Conservation (phyloP, 2,888 invertebrate species). For the Phyto melanocephala region DNA sequence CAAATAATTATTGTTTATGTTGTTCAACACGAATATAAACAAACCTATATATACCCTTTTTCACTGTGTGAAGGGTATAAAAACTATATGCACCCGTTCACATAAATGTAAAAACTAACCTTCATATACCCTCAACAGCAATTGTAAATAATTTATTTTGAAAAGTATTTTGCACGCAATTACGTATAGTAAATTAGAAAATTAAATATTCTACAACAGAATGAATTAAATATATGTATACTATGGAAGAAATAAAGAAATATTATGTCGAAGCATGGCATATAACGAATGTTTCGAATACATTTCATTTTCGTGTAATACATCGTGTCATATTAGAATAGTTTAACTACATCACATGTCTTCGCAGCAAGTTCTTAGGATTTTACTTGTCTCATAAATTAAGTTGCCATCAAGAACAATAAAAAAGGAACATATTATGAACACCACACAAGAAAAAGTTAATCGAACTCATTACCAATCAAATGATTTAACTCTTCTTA, state of each 20-base stretch:
- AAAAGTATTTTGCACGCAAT: constrained; percentile 3
- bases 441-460: no score
- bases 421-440: no score
- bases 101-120: neutral
- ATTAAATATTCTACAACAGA: constrained; percentile 6
- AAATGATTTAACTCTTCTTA: no score
- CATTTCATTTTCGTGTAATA: neutral
- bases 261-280: neutral
- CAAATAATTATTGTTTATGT: no score
- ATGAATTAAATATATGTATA: no score
- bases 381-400: neutral
- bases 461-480: no score
- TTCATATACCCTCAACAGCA: neutral
- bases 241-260: neutral
- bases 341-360: neutral
- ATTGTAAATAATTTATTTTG: neutral
- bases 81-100: neutral
- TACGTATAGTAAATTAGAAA: neutral
- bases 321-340: neutral
- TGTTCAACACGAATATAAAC: no score
- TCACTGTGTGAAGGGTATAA: no score
- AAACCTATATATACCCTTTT: no score
- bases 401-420: neutral
- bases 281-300: neutral
- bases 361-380: neutral